Evolutionary conservation across 2,113 vertebrate species (phyloP).

Genomic region (Ibidorhyncha struthersii): DNA sequence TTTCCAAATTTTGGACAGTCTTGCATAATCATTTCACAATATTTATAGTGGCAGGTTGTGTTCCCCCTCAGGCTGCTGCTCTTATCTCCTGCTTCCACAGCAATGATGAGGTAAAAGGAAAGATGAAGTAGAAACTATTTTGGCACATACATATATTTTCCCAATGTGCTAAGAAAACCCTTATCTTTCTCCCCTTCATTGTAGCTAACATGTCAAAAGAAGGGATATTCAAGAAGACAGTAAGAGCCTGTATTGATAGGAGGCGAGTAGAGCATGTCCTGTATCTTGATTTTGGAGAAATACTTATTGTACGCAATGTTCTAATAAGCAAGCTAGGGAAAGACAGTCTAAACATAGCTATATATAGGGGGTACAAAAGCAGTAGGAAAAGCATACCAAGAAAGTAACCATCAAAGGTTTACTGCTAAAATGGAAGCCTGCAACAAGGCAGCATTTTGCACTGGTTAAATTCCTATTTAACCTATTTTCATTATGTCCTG

Average conservation of each 20-base stretch:
- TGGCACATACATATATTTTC: not conserved
- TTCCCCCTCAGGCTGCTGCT: not conserved
- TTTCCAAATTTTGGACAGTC: slow-evolving; percentile 48
- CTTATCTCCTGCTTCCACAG: slow-evolving; percentile 31
- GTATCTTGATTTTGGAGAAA: not conserved
- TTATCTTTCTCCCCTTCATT: not conserved
- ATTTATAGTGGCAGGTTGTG: slow-evolving; percentile 51
- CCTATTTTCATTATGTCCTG: not conserved
- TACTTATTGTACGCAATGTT: not conserved
- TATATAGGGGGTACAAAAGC: not conserved
- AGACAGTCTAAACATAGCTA: not conserved
- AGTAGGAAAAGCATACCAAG: not conserved
- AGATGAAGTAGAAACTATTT: not conserved
- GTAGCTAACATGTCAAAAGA: not conserved
- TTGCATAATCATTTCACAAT: slow-evolving; percentile 64
- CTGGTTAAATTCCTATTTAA: not conserved
- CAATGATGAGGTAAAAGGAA: slow-evolving; percentile 23
- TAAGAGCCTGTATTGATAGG: not conserved
- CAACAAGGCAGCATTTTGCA: not conserved
- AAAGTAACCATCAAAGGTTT: not conserved
- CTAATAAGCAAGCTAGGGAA: not conserved
- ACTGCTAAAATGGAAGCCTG: not conserved
- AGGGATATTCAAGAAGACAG: not conserved
- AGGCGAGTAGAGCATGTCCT: not conserved
- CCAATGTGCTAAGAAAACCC: not conserved